Percentiles rank a stretch among this genome's conserved stretches.
Conservation (phyloP, 2,797 vertebrate genomes). For the Enteromius unitaeniatus region DNA sequence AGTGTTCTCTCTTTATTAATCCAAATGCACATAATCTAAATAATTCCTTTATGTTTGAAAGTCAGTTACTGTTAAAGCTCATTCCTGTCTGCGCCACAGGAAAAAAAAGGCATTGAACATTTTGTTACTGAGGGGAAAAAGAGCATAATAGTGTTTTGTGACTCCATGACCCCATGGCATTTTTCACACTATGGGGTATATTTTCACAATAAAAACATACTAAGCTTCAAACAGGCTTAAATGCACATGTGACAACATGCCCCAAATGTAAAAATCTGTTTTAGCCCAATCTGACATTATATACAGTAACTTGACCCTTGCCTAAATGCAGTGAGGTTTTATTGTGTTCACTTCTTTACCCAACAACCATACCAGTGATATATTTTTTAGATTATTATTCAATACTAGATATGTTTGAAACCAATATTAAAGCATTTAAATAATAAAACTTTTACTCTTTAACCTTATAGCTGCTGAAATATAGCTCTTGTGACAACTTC, state of each 20-base stretch:
- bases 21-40: background rate
- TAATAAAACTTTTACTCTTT: background rate
- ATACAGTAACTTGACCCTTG: too few species aligned
- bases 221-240: background rate
- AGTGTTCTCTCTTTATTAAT: background rate
- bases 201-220: background rate
- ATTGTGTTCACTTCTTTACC: background rate
- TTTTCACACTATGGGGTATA: background rate
- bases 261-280: background rate
- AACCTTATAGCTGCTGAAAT: constrained; percentile 4
- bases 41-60: background rate
- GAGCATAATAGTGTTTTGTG: background rate
- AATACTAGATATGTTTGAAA: background rate
- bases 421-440: background rate
- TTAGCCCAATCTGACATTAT: too few species aligned
- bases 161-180: background rate
- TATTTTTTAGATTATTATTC: background rate
- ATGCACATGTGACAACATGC: background rate
- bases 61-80: background rate
- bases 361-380: background rate
- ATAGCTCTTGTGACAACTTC: background rate
- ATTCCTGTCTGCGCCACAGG: background rate
- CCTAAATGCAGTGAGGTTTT: background rate
- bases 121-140: background rate
- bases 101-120: background rate